Base-by-base conservation (phyloP, 2,113 vertebrate species). In the Ia io region DNA sequence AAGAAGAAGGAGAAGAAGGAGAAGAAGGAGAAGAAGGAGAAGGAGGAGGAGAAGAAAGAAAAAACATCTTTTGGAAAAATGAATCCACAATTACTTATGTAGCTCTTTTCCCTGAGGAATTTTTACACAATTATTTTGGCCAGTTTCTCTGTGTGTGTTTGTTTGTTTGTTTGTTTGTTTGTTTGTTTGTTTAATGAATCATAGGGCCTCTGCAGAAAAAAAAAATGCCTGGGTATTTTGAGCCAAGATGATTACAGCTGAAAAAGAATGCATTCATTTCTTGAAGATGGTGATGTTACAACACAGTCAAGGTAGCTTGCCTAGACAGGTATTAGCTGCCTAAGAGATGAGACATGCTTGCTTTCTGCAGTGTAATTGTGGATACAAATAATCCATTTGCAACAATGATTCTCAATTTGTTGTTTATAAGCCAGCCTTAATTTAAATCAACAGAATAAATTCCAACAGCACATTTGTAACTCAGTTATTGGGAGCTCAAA, bases 121-220 rank as follows among this genome's bases (percentile, higher is more conserved):
- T 17, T 69, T 83, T 76, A 51, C 37, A 93, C 32, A 87, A 80
- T 93, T 96, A 70, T 84, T 94, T 93, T 93, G 87, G 84, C 70
- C 59, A 78, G 18, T 90, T 89, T 96, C 76, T 84, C 20, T 65
- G 23, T 59, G 10, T 59, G 9, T 59, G 17, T 53, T 25, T 59
- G 17, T 53, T 17, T 53, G 9, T 59, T 25, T 25, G 9, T 59
- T 59, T 59, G 7, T 56, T 56, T 56, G 8, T 59, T 59, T 59
- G 56, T 59, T 25, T 59, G 23, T 95, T 93, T 61, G 89, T 87
- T 77, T 63, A 74, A 96, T 95, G 84, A 97, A 94, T 97, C 84
- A 96, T 35, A 77, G 22, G 22, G 17, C 4, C 63, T 89, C 94
- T 91, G 40, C 56, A 93, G 42, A 25, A 25, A 67, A 88, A 91